A percentile compares a stretch with the other conserved stretches of the same genome.
Conservation (phyloP, 2,888 invertebrate species). For the Odontothrips loti region DNA sequence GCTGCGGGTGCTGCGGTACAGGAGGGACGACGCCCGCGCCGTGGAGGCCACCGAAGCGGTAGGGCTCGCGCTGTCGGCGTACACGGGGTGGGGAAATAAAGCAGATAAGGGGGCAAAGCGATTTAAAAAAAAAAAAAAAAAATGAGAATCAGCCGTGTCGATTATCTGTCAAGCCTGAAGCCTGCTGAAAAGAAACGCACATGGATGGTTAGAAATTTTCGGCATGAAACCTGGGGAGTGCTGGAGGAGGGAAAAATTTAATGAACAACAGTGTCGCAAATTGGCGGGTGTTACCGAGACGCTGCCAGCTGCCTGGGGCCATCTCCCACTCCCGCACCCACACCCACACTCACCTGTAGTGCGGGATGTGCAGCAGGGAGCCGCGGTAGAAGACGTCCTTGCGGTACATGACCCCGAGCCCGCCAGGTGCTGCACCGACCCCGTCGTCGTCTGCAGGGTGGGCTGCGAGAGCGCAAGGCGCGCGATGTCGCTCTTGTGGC, state of each 20-base stretch:
- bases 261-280: no score
- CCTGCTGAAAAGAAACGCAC: no score
- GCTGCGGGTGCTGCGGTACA: background rate
- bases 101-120: background rate
- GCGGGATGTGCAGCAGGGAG: conserved; percentile 55
- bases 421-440: conserved; percentile 44
- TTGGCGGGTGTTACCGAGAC: no score
- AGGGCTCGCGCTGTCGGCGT: background rate
- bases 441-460: conserved; percentile 32
- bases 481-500: conserved; percentile 37
- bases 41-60: background rate
- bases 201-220: no score
- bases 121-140: conserved; percentile 28
- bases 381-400: conserved; percentile 89
- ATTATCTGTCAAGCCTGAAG: no score
- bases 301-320: no score
- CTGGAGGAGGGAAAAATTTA: no score
- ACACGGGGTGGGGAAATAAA: background rate
- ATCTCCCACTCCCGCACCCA: no score
- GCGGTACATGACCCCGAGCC: conserved; percentile 73
- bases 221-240: no score
- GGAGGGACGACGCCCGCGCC: background rate
- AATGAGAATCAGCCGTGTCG: background rate
- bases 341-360: conserved; percentile 37
- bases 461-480: conserved; percentile 41